Percentiles rank a stretch among this genome's conserved stretches.
phyloP scores from a whole-genome alignment of 2,113 vertebrate species.

The Mixornis gularis region DNA sequence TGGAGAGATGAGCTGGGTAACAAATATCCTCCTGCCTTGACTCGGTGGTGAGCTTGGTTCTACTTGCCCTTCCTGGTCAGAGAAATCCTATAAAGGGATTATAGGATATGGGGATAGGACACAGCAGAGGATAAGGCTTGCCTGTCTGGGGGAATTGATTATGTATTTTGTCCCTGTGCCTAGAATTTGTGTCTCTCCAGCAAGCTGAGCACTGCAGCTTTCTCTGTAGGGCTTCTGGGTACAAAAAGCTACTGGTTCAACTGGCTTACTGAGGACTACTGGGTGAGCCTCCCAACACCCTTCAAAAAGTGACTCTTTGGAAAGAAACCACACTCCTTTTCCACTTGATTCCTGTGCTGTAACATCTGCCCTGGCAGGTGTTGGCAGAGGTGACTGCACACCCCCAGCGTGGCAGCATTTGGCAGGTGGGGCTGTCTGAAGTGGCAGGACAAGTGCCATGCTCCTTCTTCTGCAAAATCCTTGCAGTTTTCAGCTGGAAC shows the following conservation, averaged over 20 bases:
- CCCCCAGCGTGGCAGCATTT: neutral
- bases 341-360: neutral
- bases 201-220: neutral
- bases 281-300: neutral
- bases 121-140: neutral
- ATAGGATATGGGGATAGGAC: neutral
- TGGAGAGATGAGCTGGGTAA: neutral
- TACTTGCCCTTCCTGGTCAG: neutral
- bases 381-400: neutral
- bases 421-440: neutral
- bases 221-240: neutral
- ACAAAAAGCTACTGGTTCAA: fast-evolving
- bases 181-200: neutral
- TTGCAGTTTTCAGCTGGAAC: neutral
- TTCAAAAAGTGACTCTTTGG: neutral
- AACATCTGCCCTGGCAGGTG: fast-evolving
- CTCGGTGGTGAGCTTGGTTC: neutral
- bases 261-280: fast-evolving
- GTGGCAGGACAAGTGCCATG: fast-evolving
- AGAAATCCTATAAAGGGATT: conserved; percentile 34
- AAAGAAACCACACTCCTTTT: neutral
- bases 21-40: neutral
- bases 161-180: neutral
- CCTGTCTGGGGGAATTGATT: neutral
- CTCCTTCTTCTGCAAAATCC: neutral